Evolutionary conservation across 1,140 invertebrate genomes (phyloP).

Genomic region (Platyscapa corneri): DNA sequence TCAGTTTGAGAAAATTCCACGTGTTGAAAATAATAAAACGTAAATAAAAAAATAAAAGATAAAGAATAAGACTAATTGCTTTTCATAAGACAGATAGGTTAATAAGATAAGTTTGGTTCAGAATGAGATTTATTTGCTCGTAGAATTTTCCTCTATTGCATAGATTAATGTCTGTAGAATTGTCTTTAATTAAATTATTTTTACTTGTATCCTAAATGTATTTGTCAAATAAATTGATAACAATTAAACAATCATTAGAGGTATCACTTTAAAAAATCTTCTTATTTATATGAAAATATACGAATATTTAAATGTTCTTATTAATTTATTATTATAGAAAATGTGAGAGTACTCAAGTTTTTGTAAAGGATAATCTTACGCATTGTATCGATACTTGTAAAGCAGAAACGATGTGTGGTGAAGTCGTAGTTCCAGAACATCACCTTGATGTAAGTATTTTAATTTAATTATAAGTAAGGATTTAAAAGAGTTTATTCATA

Average conservation of each 20-base stretch:
- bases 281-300: too few relatives aligned
- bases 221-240: background rate
- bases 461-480: background rate
- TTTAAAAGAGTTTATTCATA: background rate
- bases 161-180: background rate
- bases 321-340: constrained; percentile 76
- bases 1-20: constrained; percentile 42
- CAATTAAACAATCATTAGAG: too few relatives aligned
- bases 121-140: constrained; percentile 15
- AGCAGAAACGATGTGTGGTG: constrained; percentile 92
- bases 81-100: constrained; percentile 35
- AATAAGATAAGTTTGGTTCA: constrained; percentile 43
- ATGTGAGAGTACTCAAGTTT: constrained; percentile 87
- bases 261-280: too few relatives aligned
- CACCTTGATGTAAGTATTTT: constrained; percentile 89
- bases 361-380: constrained; percentile 86
- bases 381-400: constrained; percentile 93
- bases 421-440: constrained; percentile 91
- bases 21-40: constrained; percentile 4
- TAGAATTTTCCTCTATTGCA: constrained; percentile 14
- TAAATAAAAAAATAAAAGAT: background rate
- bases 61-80: constrained; percentile 13
- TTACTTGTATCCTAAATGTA: background rate
- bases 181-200: constrained; percentile 17
- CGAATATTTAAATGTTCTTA: too few relatives aligned